These are phyloP conservation scores for Pachyseris speciosa DNA, from an alignment of 64 coral and sea anemone species.

Conservation along the genomic window DNA sequence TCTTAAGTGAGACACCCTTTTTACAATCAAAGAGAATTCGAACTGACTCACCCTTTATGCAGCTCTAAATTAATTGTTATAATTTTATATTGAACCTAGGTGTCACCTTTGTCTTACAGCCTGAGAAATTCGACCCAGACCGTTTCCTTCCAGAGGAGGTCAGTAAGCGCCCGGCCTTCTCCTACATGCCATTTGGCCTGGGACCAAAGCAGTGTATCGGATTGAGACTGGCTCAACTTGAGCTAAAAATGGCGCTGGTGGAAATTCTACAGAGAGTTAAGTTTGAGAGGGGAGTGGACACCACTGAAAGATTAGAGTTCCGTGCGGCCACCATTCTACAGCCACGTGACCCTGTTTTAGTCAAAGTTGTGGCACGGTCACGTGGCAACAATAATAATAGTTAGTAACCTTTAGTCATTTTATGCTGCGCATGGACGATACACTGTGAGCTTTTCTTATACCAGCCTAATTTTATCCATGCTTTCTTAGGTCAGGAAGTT, in stretches of 20 bases:
- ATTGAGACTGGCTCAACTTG: background rate
- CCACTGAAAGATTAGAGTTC: background rate
- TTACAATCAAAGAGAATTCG: no score
- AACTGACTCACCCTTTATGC: no score
- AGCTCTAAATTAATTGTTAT: no score
- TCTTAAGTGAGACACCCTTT: no score
- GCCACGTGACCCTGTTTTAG: background rate
- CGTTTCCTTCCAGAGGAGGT: slow-evolving; percentile 17
- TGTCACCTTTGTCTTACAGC: slow-evolving; percentile 24
- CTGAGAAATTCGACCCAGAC: slow-evolving; percentile 29
- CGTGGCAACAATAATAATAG: background rate
- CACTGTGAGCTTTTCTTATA: no score
- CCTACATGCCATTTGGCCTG: slow-evolving; percentile 1
- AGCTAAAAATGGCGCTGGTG: slow-evolving; percentile 3
- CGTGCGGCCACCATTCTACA: background rate
- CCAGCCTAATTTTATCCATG: no score
- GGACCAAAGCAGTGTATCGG: slow-evolving; percentile 3
- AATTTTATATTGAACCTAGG: no score
- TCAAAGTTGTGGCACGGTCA: slow-evolving; percentile 9
- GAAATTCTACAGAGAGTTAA: slow-evolving; percentile 1
- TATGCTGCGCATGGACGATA: no score
- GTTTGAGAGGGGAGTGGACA: slow-evolving; percentile 21
- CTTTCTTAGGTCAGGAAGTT: no score
- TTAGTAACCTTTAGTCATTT: no score
- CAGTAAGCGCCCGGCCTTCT: slow-evolving; percentile 1